phyloP scores from a whole-genome alignment of 2,797 vertebrate species.

The Acanthis flammea region DNA sequence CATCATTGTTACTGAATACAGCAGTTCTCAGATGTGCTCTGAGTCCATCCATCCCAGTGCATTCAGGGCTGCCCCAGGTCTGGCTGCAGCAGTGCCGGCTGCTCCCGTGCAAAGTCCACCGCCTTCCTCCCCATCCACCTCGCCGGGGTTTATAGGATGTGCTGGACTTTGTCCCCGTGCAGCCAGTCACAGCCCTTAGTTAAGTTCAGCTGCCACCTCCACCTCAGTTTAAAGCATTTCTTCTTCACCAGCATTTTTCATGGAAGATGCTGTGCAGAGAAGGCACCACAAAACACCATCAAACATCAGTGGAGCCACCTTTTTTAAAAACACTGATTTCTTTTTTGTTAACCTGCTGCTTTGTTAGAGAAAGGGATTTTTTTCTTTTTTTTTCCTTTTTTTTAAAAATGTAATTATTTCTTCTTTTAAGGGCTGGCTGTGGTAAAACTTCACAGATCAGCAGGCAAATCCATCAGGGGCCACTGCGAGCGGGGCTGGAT shows the following conservation, averaged over 20 bases:
- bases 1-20: neutral
- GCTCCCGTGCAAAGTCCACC: conserved; percentile 11
- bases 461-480: conserved; percentile 48
- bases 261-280: neutral
- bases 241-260: neutral
- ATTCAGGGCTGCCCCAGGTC: neutral
- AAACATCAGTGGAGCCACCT: neutral
- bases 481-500: neutral
- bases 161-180: neutral
- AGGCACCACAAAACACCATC: neutral
- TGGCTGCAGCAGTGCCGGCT: fast-evolving
- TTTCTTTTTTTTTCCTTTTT: fast-evolving
- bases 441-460: conserved; percentile 33
- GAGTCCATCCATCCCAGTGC: neutral
- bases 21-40: neutral
- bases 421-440: neutral
- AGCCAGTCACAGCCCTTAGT: neutral
- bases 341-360: neutral
- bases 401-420: neutral
- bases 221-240: neutral
- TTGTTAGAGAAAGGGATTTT: neutral
- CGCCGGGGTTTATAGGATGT: neutral
- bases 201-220: neutral
- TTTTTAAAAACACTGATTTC: neutral
- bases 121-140: neutral